These are phyloP conservation scores for Hippocampus barbouri DNA, from an alignment of 2,113 vertebrate genomes.

Conservation along the genomic window DNA sequence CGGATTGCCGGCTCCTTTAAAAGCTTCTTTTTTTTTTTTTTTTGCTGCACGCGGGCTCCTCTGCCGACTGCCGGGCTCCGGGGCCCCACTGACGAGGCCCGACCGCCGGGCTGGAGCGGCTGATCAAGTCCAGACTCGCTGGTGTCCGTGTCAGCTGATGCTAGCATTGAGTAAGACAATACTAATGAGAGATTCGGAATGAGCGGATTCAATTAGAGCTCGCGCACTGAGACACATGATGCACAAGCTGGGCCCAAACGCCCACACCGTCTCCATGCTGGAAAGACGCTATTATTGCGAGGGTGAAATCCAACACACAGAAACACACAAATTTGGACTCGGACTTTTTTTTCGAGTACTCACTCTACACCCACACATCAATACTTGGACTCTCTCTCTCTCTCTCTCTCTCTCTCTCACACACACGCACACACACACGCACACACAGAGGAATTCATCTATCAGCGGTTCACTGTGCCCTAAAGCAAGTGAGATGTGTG, in stretches of 20 bases:
- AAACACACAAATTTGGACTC: conserved; percentile 33
- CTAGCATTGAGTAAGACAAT: conserved; percentile 53
- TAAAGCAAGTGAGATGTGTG: conserved; percentile 67
- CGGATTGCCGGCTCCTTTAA: conserved; percentile 65
- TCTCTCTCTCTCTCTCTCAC: neutral
- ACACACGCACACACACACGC: neutral
- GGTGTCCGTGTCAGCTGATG: conserved; percentile 55
- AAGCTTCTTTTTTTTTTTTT: conserved; percentile 47
- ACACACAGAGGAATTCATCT: conserved; percentile 65
- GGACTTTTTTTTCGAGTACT: conserved; percentile 49
- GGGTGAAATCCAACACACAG: conserved; percentile 8
- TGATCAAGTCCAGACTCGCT: conserved; percentile 53
- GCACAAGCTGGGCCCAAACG: conserved; percentile 13
- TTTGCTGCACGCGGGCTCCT: conserved; percentile 51
- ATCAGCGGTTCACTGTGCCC: conserved; percentile 72
- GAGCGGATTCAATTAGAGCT: conserved; percentile 53
- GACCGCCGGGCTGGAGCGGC: conserved; percentile 46
- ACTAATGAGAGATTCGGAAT: conserved; percentile 58
- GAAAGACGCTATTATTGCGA: conserved; percentile 30
- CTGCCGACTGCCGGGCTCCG: conserved; percentile 44
- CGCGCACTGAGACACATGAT: conserved; percentile 32
- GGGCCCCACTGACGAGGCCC: conserved; percentile 27
- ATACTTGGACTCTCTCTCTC: conserved; percentile 23
- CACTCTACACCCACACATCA: conserved; percentile 64
- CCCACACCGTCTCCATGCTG: conserved; percentile 19